A percentile compares a stretch with the other conserved stretches of the same genome.
These are phyloP conservation scores for Oreochromis tanganicae DNA, from an alignment of 2,113 vertebrate genomes.

Conservation along the genomic window DNA sequence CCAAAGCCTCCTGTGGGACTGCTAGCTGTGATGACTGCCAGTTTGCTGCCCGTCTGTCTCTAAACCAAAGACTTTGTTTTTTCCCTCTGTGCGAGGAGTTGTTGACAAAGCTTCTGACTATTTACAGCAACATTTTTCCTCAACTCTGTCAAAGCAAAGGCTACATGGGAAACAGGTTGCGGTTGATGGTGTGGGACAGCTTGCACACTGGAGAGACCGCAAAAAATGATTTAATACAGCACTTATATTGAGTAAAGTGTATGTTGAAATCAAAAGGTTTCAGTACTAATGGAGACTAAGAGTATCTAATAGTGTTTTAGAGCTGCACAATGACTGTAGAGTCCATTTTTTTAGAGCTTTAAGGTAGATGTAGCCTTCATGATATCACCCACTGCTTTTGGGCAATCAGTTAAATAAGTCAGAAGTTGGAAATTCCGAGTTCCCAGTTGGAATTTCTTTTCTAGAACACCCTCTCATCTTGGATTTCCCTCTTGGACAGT, in stretches of 20 bases:
- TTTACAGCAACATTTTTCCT: slow-evolving; percentile 16
- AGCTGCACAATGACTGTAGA: not conserved
- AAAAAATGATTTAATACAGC: not conserved
- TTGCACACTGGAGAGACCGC: not conserved
- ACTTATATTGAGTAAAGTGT: not conserved
- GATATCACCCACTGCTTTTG: not conserved
- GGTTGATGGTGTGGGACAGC: not conserved
- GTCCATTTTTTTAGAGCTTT: not conserved
- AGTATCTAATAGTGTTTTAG: not conserved
- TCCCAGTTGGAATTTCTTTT: not conserved
- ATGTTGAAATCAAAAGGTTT: slow-evolving; percentile 1
- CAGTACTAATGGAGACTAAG: not conserved
- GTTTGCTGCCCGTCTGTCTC: slow-evolving; percentile 32
- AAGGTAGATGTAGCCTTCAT: not conserved
- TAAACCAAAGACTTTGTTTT: slow-evolving; percentile 42
- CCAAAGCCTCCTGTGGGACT: slow-evolving; percentile 33
- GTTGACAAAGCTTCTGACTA: slow-evolving; percentile 38
- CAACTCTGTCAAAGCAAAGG: not conserved
- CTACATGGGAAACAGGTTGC: not conserved
- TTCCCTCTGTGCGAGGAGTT: slow-evolving; percentile 2
- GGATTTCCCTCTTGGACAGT: not conserved
- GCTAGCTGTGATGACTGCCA: slow-evolving; percentile 17
- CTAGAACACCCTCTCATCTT: not conserved
- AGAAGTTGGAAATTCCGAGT: not conserved
- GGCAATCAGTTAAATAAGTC: not conserved